These are phyloP conservation scores for Ctenochaetus hawaiiensis DNA, from an alignment of 2,797 vertebrate genomes.

Conservation along the genomic window DNA sequence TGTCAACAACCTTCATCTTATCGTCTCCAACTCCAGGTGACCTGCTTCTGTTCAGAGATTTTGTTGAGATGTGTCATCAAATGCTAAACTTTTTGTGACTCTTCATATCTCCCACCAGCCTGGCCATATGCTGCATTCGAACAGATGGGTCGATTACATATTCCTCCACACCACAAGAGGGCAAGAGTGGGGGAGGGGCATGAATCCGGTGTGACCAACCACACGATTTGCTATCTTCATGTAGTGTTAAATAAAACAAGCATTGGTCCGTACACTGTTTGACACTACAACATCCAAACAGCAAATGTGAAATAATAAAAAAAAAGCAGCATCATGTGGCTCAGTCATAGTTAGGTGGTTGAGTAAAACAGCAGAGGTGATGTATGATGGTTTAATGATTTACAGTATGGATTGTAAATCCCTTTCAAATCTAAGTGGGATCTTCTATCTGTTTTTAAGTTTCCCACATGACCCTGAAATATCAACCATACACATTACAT, in stretches of 20 bases:
- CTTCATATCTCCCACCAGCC: constrained; percentile 38
- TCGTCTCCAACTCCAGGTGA: constrained; percentile 4
- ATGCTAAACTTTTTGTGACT: constrained; percentile 42
- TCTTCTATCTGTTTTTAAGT: constrained; percentile 30
- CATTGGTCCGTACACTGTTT: constrained; percentile 16
- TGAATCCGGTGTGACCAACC: constrained; percentile 22
- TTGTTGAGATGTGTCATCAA: constrained; percentile 24
- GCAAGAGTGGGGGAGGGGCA: constrained; percentile 29
- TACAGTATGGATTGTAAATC: constrained; percentile 60
- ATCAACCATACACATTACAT: background rate
- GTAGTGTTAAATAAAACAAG: constrained; percentile 47
- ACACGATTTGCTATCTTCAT: constrained; percentile 50
- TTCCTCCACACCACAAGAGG: constrained; percentile 38
- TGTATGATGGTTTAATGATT: constrained; percentile 54
- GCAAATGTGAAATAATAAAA: constrained; percentile 2
- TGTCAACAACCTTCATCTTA: background rate
- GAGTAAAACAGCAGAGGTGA: constrained; percentile 16
- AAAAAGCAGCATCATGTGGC: constrained; percentile 32
- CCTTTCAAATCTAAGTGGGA: constrained; percentile 53
- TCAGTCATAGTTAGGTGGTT: constrained; percentile 13
- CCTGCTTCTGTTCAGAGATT: constrained; percentile 29
- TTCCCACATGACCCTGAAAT: constrained; percentile 24
- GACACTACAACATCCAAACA: constrained; percentile 10
- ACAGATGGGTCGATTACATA: constrained; percentile 68
- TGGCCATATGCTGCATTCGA: constrained; percentile 50